Percentiles rank a stretch among this genome's conserved stretches.
Conservation (phyloP, 2,888 invertebrate genomes). For the Elysia crispata region DNA sequence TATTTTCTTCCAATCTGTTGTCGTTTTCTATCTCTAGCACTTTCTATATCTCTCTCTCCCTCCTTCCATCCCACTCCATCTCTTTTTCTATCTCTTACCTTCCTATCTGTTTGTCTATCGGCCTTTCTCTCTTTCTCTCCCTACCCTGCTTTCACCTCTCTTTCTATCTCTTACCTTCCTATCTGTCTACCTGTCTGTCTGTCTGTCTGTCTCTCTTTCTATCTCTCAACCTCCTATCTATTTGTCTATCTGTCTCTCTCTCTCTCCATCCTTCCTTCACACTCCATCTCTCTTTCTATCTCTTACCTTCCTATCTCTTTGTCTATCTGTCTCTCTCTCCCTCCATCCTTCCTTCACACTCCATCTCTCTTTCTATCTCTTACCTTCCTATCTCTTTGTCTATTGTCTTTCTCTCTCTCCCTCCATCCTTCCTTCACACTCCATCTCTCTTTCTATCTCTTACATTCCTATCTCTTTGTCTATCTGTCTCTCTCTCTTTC, state of each 20-base stretch:
- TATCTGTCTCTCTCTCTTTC: slow-evolving; percentile 4
- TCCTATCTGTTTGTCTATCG: background rate
- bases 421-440: background rate
- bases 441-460: background rate
- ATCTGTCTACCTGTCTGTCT: slow-evolving; percentile 26
- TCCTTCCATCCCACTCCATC: background rate
- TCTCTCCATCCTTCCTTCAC: slow-evolving; percentile 35
- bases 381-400: slow-evolving; percentile 28
- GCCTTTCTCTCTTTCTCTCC: slow-evolving; percentile 31
- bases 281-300: slow-evolving; percentile 26
- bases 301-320: background rate
- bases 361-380: slow-evolving; percentile 38
- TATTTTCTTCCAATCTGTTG: slow-evolving; percentile 20
- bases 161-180: slow-evolving; percentile 33
- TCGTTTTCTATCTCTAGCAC: slow-evolving; percentile 39
- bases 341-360: slow-evolving; percentile 14
- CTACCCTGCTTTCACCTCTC: slow-evolving; percentile 28
- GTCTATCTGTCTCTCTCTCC: background rate
- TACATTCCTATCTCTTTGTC: background rate
- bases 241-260: slow-evolving; percentile 30
- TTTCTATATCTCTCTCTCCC: slow-evolving; percentile 28
- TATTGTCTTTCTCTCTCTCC: slow-evolving; percentile 37
- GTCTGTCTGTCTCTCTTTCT: background rate
- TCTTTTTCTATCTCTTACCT: background rate
- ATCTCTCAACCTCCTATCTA: background rate